Base-by-base conservation (phyloP, 1,140 invertebrate genomes). In the Leguminivora glycinivorella region DNA sequence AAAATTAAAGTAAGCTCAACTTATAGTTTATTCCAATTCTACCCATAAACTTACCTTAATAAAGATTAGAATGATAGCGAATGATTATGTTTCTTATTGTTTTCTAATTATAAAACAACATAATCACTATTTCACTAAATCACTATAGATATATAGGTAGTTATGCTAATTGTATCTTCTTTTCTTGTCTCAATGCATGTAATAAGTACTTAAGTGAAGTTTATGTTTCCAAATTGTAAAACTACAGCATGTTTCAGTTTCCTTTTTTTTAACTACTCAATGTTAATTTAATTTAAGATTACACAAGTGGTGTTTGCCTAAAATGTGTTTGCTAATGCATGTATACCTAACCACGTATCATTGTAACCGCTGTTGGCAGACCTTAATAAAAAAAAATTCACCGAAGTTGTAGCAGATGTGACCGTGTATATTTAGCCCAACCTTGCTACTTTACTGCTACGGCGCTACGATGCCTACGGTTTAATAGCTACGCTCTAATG, bases 401-500 rank as follows among this genome's bases (percentile, higher is more conserved):
- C 9, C 19, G n/a, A 52, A 22, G 22, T 52, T 52, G 47, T 52
- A 52, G 47, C 47, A 52, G 47, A 52, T 52, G 47, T 0, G 47
- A 52, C 47, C 22, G 14, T 6, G 6, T 52, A 52, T 22, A 52
- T 52, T 52, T 52, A 52, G 47, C 47, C 19, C 47, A 52, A 52
- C 47, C 47, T 52, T 52, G 47, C 47, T 17, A 9, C 6, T 52
- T 52, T 52, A 52, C 19, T 52, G 47, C 47, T 52, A 52, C 47
- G 47, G 6, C 47, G 47, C 47, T 52, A 52, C 47, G n/a, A 52
- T 22, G 47, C 47, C 47, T 52, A 22, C 47, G 47, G 17, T 52
- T 52, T 52, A 52, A 52, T 52, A 52, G 47, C 47, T 52, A 52
- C 47, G 47, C 47, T 52, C 47, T 52, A 52, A 52, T 52, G 47